A percentile compares a stretch with the other conserved stretches of the same genome.
Evolutionary conservation across 2,797 vertebrate species (phyloP).

Genomic region (Tokudaia tokunoshimensis): DNA sequence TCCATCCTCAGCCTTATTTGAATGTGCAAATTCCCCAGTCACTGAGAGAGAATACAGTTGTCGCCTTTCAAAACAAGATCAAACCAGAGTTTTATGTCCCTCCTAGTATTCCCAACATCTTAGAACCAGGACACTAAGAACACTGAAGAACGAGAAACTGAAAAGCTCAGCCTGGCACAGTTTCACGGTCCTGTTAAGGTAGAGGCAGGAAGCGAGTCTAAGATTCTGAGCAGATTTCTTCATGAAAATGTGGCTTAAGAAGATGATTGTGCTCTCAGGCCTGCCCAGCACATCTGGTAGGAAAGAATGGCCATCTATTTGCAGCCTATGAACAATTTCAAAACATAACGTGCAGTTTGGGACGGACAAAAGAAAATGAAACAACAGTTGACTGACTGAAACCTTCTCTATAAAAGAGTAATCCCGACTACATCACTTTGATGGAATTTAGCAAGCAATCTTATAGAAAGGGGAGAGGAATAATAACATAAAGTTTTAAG

Average conservation of each 20-base stretch:
- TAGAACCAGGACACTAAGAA: background rate
- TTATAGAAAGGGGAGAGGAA: background rate
- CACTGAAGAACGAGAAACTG: slow-evolving; percentile 25
- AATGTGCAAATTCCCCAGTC: background rate
- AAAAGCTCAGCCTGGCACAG: background rate
- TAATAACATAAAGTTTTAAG: background rate
- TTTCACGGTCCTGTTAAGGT: background rate
- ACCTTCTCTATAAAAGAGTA: slow-evolving; percentile 18
- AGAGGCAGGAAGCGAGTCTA: slow-evolving; percentile 45
- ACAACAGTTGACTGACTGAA: slow-evolving; percentile 39
- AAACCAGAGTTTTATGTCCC: background rate
- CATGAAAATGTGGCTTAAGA: slow-evolving; percentile 62
- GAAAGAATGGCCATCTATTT: slow-evolving; percentile 41
- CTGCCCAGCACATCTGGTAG: slow-evolving; percentile 58
- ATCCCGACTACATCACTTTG: slow-evolving; percentile 7
- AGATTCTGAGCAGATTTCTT: slow-evolving; percentile 63
- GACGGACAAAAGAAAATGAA: slow-evolving; percentile 61
- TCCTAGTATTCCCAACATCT: background rate
- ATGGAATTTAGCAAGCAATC: background rate
- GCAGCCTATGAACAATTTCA: slow-evolving; percentile 64
- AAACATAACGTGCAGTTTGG: slow-evolving; percentile 60
- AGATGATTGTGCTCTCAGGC: slow-evolving; percentile 56
- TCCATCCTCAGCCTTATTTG: background rate
- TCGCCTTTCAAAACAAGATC: slow-evolving; percentile 39
- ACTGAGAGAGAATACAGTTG: slow-evolving; percentile 15